These are phyloP conservation scores for Lamellibrachia columna DNA, from an alignment of 2,888 invertebrate species.

Conservation along the genomic window DNA sequence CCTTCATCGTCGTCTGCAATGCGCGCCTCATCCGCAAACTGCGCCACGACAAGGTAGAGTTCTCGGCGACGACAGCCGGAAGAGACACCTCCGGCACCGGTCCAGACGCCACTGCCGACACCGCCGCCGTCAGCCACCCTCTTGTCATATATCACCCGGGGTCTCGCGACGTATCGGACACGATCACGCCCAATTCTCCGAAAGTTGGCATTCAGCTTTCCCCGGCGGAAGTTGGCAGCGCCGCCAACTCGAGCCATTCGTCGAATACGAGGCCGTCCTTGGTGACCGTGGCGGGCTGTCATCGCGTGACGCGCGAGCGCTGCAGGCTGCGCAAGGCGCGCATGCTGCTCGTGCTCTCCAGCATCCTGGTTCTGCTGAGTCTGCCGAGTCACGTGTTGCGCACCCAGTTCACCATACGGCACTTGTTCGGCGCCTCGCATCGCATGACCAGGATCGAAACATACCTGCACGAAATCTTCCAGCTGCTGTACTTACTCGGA, in stretches of 20 bases:
- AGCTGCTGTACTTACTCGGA: slow-evolving; percentile 38
- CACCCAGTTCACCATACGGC: slow-evolving; percentile 29
- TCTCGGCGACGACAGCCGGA: background rate
- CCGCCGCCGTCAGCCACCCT: background rate
- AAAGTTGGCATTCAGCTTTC: background rate
- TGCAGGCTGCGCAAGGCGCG: slow-evolving; percentile 37
- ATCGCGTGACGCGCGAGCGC: slow-evolving; percentile 17
- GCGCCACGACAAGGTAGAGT: slow-evolving; percentile 26
- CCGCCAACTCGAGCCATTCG: background rate
- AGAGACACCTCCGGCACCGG: background rate
- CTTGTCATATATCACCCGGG: background rate
- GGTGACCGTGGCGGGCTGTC: background rate
- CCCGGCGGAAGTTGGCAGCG: background rate
- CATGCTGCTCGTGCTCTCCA: slow-evolving; percentile 55
- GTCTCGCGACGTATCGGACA: background rate
- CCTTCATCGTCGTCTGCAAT: slow-evolving; percentile 39
- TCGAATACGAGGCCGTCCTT: background rate
- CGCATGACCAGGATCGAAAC: slow-evolving; percentile 21
- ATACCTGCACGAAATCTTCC: slow-evolving; percentile 35
- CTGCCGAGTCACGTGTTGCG: slow-evolving; percentile 56
- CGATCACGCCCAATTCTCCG: background rate
- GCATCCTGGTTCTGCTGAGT: slow-evolving; percentile 53
- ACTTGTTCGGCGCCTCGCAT: background rate
- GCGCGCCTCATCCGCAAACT: slow-evolving; percentile 38
- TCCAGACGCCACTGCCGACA: background rate